Conservation (phyloP, 2,113 vertebrate species). For the Peromyscus californicus region DNA sequence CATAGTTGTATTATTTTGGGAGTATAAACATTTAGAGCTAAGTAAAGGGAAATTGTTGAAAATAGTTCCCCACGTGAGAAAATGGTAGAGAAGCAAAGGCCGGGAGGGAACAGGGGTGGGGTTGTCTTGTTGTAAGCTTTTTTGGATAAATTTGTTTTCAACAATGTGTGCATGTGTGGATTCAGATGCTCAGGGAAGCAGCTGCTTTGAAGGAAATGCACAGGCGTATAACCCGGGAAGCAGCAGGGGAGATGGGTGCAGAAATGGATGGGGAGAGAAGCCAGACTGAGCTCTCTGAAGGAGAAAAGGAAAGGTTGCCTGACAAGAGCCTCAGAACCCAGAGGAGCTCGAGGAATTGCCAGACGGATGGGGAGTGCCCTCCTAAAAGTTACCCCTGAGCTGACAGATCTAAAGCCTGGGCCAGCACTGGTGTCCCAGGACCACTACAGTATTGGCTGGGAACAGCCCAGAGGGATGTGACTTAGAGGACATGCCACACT, state of each 20-base stretch:
- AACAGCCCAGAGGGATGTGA: not conserved
- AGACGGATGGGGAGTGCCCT: not conserved
- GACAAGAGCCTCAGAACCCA: not conserved
- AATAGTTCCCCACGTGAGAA: not conserved
- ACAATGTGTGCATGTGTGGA: not conserved
- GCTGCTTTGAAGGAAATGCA: not conserved
- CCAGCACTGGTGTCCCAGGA: too few species aligned
- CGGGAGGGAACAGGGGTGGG: not conserved
- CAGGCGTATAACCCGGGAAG: not conserved
- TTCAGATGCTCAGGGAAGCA: not conserved
- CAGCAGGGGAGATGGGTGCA: not conserved
- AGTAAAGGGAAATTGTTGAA: not conserved
- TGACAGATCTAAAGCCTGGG: not conserved
- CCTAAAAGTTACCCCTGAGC: not conserved
- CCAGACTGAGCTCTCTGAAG: not conserved
- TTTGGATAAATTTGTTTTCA: not conserved
- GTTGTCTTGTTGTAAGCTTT: not conserved
- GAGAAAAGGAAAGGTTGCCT: not conserved
- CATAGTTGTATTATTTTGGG: not conserved
- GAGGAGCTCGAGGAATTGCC: not conserved
- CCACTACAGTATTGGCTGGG: not conserved
- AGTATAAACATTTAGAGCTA: not conserved
- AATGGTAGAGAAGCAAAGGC: not conserved
- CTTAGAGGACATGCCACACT: not conserved
- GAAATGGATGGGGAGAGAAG: not conserved